phyloP scores from a whole-genome alignment of 2,888 invertebrate species.

The Suillia variegata region DNA sequence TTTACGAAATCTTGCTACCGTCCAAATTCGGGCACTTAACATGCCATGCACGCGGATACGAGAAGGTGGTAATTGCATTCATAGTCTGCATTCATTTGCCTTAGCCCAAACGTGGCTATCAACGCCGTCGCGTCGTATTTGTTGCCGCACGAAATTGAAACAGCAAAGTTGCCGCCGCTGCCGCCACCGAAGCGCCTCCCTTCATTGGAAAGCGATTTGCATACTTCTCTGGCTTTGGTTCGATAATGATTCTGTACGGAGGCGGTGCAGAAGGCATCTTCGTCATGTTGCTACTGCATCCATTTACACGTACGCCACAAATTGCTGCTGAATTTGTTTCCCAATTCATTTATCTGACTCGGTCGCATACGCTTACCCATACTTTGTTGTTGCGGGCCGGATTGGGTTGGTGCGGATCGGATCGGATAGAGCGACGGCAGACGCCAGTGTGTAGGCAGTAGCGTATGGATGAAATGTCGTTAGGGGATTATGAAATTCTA shows the following conservation, averaged over 20 bases:
- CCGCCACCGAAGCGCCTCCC: not conserved
- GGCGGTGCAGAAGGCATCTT: not conserved
- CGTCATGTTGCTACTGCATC: not conserved
- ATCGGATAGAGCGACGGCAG: too few relatives aligned
- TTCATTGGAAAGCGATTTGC: conserved; percentile 26
- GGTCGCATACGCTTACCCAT: not conserved
- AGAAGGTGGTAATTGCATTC: conserved; percentile 1
- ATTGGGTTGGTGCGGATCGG: too few relatives aligned
- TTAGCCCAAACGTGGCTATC: not conserved
- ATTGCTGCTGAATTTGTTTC: conserved; percentile 32
- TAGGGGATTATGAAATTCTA: too few relatives aligned
- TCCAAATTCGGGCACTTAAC: too few relatives aligned
- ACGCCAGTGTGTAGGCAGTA: not conserved
- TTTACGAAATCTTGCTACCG: too few relatives aligned
- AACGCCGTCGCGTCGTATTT: not conserved
- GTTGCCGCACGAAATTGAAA: too few relatives aligned
- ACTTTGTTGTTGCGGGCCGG: too few relatives aligned
- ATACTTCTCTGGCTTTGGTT: conserved; percentile 24
- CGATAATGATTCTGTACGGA: conserved; percentile 20
- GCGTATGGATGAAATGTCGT: too few relatives aligned
- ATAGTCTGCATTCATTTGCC: not conserved
- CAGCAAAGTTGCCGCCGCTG: too few relatives aligned
- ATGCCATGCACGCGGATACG: too few relatives aligned
- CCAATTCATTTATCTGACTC: conserved; percentile 27
- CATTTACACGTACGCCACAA: conserved; percentile 27